Conservation (phyloP, 2,113 vertebrate species). For the Oenanthe oenanthe region DNA sequence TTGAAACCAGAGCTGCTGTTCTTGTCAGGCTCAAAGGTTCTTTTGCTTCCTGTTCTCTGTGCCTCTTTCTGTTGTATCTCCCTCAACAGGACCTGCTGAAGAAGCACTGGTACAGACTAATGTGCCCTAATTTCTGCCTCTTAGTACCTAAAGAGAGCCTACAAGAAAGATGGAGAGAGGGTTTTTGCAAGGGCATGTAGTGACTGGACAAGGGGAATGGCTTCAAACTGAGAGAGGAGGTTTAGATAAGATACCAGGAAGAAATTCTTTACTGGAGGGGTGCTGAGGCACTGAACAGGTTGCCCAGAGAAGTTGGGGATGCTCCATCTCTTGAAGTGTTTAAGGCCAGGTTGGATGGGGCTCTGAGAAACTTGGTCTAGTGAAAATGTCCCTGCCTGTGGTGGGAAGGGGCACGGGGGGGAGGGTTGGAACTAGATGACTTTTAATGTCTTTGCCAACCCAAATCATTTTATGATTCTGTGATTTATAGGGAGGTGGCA, state of each 20-base stretch:
- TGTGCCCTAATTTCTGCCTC: neutral
- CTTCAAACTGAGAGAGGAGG: neutral
- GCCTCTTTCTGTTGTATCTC: neutral
- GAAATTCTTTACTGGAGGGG: neutral
- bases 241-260: neutral
- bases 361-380: neutral
- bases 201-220: neutral
- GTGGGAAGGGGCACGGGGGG: fast-evolving
- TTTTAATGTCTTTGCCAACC: neutral
- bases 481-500: neutral
- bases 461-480: neutral
- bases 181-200: neutral
- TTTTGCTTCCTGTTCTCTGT: neutral
- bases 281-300: neutral
- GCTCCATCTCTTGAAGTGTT: neutral
- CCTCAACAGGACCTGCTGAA: neutral
- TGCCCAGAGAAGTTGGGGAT: neutral
- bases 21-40: neutral
- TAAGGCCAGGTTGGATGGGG: neutral
- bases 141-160: neutral
- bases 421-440: neutral
- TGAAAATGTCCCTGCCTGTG: neutral
- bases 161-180: neutral
- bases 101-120: neutral
- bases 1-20: neutral